phyloP scores from a whole-genome alignment of 2,888 invertebrate species.

The Ptilodon capucinus region DNA sequence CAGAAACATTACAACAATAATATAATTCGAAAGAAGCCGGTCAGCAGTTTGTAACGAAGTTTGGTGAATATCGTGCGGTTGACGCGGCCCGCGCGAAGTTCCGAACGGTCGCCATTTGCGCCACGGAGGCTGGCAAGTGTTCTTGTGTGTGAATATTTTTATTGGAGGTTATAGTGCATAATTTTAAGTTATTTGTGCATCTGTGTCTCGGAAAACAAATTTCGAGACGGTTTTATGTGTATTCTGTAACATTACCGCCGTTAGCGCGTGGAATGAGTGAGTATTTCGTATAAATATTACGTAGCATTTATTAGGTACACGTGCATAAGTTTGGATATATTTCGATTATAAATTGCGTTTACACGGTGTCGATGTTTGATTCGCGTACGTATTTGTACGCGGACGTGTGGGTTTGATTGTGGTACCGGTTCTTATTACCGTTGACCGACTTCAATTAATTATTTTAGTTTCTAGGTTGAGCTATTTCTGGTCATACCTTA shows the following conservation, averaged over 20 bases:
- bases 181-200: slow-evolving; percentile 58
- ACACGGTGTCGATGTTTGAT: slow-evolving; percentile 35
- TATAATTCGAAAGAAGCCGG: slow-evolving; percentile 49
- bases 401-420: slow-evolving; percentile 27
- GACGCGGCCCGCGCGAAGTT: slow-evolving; percentile 56
- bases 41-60: slow-evolving; percentile 55
- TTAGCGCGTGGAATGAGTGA: slow-evolving; percentile 58
- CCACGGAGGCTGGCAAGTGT: slow-evolving; percentile 72
- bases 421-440: slow-evolving; percentile 31
- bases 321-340: slow-evolving; percentile 58
- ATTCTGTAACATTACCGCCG: slow-evolving; percentile 41
- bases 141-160: slow-evolving; percentile 62
- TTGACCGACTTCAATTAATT: slow-evolving; percentile 48
- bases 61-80: slow-evolving; percentile 43
- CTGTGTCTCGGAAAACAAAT: slow-evolving; percentile 42
- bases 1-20: slow-evolving; percentile 18
- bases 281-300: slow-evolving; percentile 50
- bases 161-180: slow-evolving; percentile 75
- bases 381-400: slow-evolving; percentile 46
- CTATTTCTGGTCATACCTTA: slow-evolving; percentile 62
- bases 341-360: slow-evolving; percentile 50
- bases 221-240: slow-evolving; percentile 37
- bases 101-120: slow-evolving; percentile 78
- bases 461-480: slow-evolving; percentile 63
- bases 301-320: slow-evolving; percentile 55